A percentile compares a stretch with the other conserved stretches of the same genome.
Conservation (phyloP, 1,140 invertebrate genomes). For the Ips nitidus region DNA sequence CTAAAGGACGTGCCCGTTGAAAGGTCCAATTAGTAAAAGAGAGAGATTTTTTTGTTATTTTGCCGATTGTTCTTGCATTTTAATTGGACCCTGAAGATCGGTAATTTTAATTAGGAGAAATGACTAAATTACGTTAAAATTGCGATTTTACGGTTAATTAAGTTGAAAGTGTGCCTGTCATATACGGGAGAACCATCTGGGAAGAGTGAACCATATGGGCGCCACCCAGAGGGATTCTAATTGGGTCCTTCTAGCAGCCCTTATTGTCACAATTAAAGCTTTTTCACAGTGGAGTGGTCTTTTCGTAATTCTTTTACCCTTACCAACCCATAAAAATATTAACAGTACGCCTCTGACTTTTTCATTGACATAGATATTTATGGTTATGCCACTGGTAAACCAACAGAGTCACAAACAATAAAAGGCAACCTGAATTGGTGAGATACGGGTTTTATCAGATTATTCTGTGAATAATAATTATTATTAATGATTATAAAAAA, state of each 20-base stretch:
- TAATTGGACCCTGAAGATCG: conserved; percentile 6
- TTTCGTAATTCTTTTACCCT: no score
- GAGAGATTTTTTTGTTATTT: conserved; percentile 18
- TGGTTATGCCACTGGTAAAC: no score
- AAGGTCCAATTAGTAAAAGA: conserved; percentile 29
- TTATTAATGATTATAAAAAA: no score
- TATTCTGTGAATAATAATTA: no score
- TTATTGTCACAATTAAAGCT: conserved; percentile 18
- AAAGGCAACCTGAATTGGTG: no score
- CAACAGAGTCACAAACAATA: no score
- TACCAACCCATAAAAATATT: no score
- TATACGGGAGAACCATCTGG: conserved; percentile 7
- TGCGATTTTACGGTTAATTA: not conserved
- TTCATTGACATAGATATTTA: no score
- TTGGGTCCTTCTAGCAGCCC: conserved; percentile 2
- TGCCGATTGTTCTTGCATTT: conserved; percentile 10
- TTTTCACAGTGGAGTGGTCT: not conserved
- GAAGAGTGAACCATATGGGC: not conserved
- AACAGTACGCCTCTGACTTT: no score
- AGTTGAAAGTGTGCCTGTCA: not conserved
- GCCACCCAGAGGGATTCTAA: conserved; percentile 3
- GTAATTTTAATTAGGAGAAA: conserved; percentile 4
- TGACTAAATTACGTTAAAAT: conserved; percentile 6
- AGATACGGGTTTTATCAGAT: no score
- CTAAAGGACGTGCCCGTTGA: conserved; percentile 16